Percentiles rank a stretch among this genome's conserved stretches.
Evolutionary conservation across 2,888 invertebrate species (phyloP).

Genomic region (Acronicta aceris): DNA sequence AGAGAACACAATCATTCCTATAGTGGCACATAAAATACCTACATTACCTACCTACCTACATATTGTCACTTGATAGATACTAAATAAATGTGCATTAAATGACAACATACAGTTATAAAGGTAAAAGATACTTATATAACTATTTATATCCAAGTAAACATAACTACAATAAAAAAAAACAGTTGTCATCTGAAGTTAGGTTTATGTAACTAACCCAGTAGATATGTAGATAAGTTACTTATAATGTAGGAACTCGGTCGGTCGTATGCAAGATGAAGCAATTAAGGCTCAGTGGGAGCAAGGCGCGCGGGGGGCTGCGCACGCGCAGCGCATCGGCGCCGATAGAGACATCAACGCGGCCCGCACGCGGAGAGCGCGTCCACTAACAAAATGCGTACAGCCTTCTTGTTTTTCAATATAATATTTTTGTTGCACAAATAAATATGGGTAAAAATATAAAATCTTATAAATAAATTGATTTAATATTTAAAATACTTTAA

Average conservation of each 20-base stretch:
- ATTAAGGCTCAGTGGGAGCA: constrained; percentile 83
- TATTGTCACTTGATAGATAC: neutral
- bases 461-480: neutral
- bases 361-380: constrained; percentile 62
- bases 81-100: neutral
- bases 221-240: constrained; percentile 54
- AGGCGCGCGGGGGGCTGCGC: constrained; percentile 72
- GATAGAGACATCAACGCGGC: constrained; percentile 86
- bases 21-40: neutral
- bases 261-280: constrained; percentile 87
- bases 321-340: constrained; percentile 81
- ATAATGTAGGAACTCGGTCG: constrained; percentile 79
- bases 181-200: constrained; percentile 72
- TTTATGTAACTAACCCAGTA: constrained; percentile 72
- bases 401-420: constrained; percentile 30
- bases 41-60: neutral
- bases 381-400: constrained; percentile 43
- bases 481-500: neutral
- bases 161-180: constrained; percentile 58
- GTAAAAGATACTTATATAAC: neutral
- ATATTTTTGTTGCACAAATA: constrained; percentile 13
- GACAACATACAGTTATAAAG: neutral
- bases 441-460: neutral
- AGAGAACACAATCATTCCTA: constrained; percentile 1
- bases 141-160: neutral